A percentile compares a stretch with the other conserved stretches of the same genome.
These are phyloP conservation scores for Strongylocentrotus purpuratus DNA, from an alignment of 35 echinoderm and acorn worm species.

Conservation along the genomic window DNA sequence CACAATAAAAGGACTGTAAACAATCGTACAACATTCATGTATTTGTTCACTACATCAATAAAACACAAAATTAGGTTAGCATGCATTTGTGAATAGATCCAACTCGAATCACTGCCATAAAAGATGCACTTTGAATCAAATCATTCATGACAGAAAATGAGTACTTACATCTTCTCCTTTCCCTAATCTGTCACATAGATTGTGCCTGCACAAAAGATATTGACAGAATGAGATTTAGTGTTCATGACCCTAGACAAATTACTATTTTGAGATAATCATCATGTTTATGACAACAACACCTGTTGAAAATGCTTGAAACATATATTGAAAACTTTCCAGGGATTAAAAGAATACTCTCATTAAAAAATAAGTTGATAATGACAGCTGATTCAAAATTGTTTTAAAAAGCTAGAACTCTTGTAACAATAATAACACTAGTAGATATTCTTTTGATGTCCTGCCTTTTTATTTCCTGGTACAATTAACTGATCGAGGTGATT, in stretches of 20 bases:
- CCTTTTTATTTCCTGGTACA: background rate
- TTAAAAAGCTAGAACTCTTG: background rate
- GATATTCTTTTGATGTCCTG: too few species aligned
- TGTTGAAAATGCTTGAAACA: background rate
- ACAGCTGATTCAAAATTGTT: too few species aligned
- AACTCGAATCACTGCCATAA: background rate
- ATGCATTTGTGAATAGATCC: too few species aligned
- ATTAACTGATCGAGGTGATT: background rate
- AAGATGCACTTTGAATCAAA: background rate
- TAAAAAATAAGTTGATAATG: too few species aligned
- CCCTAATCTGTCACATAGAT: conserved; percentile 78
- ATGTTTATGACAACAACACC: background rate
- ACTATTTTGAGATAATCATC: background rate
- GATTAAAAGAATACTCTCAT: too few species aligned
- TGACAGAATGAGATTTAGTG: background rate
- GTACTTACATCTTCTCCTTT: conserved; percentile 95
- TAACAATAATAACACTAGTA: background rate
- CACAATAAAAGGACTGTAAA: too few species aligned
- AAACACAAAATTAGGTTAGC: too few species aligned
- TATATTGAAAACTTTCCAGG: too few species aligned
- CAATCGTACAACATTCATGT: too few species aligned
- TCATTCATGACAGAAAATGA: background rate
- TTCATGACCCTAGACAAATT: background rate
- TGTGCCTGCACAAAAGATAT: conserved; percentile 41
- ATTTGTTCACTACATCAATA: too few species aligned